These are phyloP conservation scores for Thalassarche chlororhynchos DNA, from an alignment of 2,113 vertebrate genomes.

Conservation along the genomic window DNA sequence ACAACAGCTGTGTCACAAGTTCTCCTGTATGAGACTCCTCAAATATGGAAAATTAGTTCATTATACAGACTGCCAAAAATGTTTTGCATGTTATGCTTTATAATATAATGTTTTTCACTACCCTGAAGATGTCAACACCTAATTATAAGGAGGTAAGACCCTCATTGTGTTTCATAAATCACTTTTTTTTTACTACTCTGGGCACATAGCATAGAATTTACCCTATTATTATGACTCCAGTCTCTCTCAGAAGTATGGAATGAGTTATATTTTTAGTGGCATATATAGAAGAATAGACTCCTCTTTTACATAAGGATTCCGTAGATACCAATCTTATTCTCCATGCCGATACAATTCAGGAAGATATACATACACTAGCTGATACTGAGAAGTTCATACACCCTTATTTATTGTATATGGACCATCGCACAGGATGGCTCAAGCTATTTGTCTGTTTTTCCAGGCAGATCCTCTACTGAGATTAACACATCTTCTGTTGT, in stretches of 20 bases:
- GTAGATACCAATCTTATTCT: not conserved
- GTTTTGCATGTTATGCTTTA: not conserved
- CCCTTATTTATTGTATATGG: not conserved
- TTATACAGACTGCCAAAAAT: not conserved
- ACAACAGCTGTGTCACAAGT: not conserved
- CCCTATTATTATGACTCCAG: not conserved
- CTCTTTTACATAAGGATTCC: not conserved
- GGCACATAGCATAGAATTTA: not conserved
- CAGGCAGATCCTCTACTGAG: not conserved
- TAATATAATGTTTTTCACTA: not conserved
- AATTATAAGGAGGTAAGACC: not conserved
- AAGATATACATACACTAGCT: not conserved
- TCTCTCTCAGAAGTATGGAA: not conserved
- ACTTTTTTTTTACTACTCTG: not conserved
- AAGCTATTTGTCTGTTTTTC: not conserved
- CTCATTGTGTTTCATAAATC: not conserved
- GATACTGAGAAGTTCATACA: not conserved
- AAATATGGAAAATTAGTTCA: not conserved
- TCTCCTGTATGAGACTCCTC: not conserved
- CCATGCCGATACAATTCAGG: not conserved
- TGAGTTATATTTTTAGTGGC: not conserved
- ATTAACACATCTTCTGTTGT: not conserved
- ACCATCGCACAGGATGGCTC: not conserved
- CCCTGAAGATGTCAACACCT: not conserved
- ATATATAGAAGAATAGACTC: not conserved